A percentile compares a stretch with the other conserved stretches of the same genome.
These are phyloP conservation scores for Megalops atlanticus DNA, from an alignment of 2,113 vertebrate genomes.

Conservation along the genomic window DNA sequence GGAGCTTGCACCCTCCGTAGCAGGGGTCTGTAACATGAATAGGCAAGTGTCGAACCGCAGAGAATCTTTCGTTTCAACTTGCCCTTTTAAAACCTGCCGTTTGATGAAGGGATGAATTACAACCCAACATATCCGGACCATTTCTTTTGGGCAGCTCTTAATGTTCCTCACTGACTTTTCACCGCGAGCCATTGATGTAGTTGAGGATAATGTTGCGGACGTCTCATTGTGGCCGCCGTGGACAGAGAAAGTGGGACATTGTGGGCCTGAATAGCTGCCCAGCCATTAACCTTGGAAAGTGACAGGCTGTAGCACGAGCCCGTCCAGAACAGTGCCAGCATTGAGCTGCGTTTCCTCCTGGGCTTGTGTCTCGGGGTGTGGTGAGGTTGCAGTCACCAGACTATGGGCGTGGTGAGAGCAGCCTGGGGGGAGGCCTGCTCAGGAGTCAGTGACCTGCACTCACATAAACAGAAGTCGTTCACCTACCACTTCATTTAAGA, in stretches of 20 bases:
- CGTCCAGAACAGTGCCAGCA: slow-evolving; percentile 17
- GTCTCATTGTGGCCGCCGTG: neutral
- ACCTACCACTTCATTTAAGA: neutral
- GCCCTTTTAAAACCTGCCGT: neutral
- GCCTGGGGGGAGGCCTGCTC: neutral
- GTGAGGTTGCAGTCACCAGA: slow-evolving; percentile 12
- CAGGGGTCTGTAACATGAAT: slow-evolving; percentile 22
- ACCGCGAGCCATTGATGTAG: slow-evolving; percentile 2
- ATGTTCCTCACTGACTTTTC: slow-evolving; percentile 17
- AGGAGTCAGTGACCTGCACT: neutral
- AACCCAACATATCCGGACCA: neutral
- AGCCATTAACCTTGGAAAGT: slow-evolving; percentile 20
- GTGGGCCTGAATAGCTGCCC: neutral
- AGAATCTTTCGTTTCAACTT: neutral
- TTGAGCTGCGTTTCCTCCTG: slow-evolving; percentile 20
- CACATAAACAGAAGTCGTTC: neutral
- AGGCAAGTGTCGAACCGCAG: neutral
- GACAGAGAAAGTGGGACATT: slow-evolving; percentile 10
- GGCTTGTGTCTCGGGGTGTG: neutral
- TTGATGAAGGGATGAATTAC: neutral
- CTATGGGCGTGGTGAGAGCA: neutral
- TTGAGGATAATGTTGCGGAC: neutral
- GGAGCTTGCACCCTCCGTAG: slow-evolving; percentile 19
- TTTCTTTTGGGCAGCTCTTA: neutral
- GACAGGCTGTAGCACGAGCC: slow-evolving; percentile 21